A percentile compares a stretch with the other conserved stretches of the same genome.
Conservation (phyloP, 2,888 invertebrate species). For the Polyploca ridens region DNA sequence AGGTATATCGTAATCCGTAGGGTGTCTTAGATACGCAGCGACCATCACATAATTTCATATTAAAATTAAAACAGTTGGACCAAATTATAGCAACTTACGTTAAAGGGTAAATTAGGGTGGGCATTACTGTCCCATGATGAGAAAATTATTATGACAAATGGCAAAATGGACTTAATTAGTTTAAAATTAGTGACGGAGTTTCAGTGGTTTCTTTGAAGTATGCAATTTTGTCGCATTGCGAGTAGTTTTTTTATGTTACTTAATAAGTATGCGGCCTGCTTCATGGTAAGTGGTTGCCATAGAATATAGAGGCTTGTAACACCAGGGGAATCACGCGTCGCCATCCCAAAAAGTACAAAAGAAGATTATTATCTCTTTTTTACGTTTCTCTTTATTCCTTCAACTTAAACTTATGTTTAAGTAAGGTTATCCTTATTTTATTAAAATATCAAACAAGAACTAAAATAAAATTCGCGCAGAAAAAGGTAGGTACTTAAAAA, state of each 20-base stretch:
- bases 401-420: no score
- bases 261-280: no score
- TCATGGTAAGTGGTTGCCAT: no score
- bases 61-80: conserved; percentile 17
- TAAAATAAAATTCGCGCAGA: not conserved
- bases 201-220: not conserved
- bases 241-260: not conserved
- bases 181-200: conserved; percentile 27
- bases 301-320: no score
- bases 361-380: no score
- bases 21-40: not conserved
- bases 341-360: no score
- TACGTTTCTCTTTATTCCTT: no score
- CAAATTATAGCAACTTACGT: conserved; percentile 17
- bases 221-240: not conserved
- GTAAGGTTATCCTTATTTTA: not conserved
- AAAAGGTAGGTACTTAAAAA: not conserved
- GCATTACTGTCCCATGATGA: conserved; percentile 14
- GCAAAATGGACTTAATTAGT: conserved; percentile 42
- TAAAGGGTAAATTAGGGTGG: conserved; percentile 13
- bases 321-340: no score
- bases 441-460: not conserved
- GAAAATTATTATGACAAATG: conserved; percentile 39
- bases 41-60: not conserved
- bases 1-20: not conserved